A percentile compares a stretch with the other conserved stretches of the same genome.
phyloP scores from a whole-genome alignment of 2,797 vertebrate genomes.

The Uromys caudimaculatus region DNA sequence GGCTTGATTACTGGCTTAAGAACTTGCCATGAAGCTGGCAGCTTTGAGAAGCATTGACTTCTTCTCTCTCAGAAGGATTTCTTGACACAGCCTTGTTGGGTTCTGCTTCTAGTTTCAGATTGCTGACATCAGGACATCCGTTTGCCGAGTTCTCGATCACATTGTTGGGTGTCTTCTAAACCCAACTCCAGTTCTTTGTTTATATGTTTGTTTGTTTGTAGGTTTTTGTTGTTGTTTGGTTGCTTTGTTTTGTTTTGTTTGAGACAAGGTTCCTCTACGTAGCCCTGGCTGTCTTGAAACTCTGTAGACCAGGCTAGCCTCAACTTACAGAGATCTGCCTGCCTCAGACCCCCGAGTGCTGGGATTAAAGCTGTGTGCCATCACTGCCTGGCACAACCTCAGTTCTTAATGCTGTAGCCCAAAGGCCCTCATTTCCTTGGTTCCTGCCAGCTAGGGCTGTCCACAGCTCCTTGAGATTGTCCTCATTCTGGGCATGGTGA shows the following conservation, averaged over 20 bases:
- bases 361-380: not conserved
- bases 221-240: not conserved
- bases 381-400: not conserved
- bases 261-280: not conserved
- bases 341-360: not conserved
- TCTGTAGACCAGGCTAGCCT: not conserved
- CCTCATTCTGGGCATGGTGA: not conserved
- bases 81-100: not conserved
- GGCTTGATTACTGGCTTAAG: not conserved
- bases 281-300: not conserved
- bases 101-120: not conserved
- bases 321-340: not conserved
- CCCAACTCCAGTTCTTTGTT: not conserved
- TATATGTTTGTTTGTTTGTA: not conserved
- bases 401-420: not conserved
- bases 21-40: not conserved
- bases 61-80: not conserved
- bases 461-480: not conserved
- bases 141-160: not conserved
- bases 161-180: not conserved
- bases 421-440: not conserved
- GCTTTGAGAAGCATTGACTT: not conserved
- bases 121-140: not conserved
- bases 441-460: not conserved
- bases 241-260: not conserved